Evolutionary conservation across 2,113 vertebrate species (phyloP).

Genomic region (Crotalus viridis): DNA sequence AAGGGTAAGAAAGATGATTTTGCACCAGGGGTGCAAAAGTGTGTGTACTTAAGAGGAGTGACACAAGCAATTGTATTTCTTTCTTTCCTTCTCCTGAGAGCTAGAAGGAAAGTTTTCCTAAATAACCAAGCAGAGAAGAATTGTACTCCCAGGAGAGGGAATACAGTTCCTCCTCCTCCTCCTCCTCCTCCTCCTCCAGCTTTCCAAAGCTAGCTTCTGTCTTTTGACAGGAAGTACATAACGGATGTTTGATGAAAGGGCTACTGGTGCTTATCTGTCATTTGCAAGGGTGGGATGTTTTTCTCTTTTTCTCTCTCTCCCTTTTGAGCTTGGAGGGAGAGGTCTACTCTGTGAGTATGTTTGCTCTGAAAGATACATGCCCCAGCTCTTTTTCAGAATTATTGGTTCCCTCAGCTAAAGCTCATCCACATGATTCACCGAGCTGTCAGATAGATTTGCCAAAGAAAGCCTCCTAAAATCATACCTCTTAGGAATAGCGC

Average conservation of each 20-base stretch:
- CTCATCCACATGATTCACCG: conserved; percentile 47
- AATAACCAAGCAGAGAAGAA: conserved; percentile 17
- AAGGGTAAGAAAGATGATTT: conserved; percentile 49
- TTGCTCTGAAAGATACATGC: conserved; percentile 49
- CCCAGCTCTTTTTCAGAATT: conserved; percentile 48
- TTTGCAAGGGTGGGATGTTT: background rate
- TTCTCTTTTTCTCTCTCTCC: background rate
- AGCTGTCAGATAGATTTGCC: conserved; percentile 34
- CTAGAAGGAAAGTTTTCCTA: conserved; percentile 43
- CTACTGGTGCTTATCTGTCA: conserved; percentile 60
- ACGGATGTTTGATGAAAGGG: conserved; percentile 60
- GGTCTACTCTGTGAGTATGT: conserved; percentile 43
- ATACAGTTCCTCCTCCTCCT: background rate
- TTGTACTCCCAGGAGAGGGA: conserved; percentile 32
- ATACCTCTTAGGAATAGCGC: conserved; percentile 35
- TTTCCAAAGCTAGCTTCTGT: conserved; percentile 6
- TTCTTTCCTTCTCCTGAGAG: conserved; percentile 55
- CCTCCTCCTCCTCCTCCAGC: background rate
- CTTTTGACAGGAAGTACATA: conserved; percentile 50
- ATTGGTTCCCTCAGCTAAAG: conserved; percentile 46
- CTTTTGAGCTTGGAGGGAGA: background rate
- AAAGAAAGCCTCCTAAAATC: conserved; percentile 37
- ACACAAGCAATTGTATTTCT: conserved; percentile 58
- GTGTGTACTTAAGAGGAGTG: conserved; percentile 51
- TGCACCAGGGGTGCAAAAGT: conserved; percentile 41